phyloP scores from a whole-genome alignment of 2,888 invertebrate genomes.

The Poecilobothrus nobilitatus region DNA sequence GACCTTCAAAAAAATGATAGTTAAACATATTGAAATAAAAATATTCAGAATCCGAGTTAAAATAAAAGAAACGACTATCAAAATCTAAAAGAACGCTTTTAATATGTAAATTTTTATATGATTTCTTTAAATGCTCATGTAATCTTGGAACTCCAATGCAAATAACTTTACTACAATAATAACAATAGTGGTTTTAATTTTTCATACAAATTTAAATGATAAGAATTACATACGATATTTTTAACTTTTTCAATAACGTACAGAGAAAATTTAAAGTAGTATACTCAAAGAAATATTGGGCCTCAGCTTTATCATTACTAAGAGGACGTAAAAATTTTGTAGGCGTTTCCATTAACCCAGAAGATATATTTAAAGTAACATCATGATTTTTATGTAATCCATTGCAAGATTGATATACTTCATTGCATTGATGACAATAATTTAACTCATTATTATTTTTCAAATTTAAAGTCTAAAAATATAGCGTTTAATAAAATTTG shows the following conservation, averaged over 20 bases:
- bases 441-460: slow-evolving; percentile 44
- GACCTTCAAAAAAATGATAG: slow-evolving; percentile 67
- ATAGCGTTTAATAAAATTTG: not conserved
- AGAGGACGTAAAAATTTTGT: slow-evolving; percentile 60
- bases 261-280: slow-evolving; percentile 57
- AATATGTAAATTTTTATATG: slow-evolving; percentile 36
- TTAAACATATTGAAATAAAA: slow-evolving; percentile 88
- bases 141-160: slow-evolving; percentile 80
- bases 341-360: slow-evolving; percentile 54
- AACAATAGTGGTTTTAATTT: not conserved
- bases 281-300: slow-evolving; percentile 77
- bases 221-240: slow-evolving; percentile 47
- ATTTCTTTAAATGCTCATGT: slow-evolving; percentile 53
- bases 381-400: slow-evolving; percentile 52
- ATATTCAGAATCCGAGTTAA: slow-evolving; percentile 57
- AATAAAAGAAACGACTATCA: slow-evolving; percentile 63
- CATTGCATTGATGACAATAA: slow-evolving; percentile 59
- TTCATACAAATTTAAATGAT: too few species aligned
- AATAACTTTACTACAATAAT: slow-evolving; percentile 56
- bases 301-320: slow-evolving; percentile 69
- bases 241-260: slow-evolving; percentile 51
- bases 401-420: slow-evolving; percentile 41
- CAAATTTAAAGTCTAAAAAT: not conserved
- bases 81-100: slow-evolving; percentile 69
- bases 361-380: slow-evolving; percentile 47